These are phyloP conservation scores for Catharus fuscescens DNA, from an alignment of 2,113 vertebrate species.

Conservation along the genomic window DNA sequence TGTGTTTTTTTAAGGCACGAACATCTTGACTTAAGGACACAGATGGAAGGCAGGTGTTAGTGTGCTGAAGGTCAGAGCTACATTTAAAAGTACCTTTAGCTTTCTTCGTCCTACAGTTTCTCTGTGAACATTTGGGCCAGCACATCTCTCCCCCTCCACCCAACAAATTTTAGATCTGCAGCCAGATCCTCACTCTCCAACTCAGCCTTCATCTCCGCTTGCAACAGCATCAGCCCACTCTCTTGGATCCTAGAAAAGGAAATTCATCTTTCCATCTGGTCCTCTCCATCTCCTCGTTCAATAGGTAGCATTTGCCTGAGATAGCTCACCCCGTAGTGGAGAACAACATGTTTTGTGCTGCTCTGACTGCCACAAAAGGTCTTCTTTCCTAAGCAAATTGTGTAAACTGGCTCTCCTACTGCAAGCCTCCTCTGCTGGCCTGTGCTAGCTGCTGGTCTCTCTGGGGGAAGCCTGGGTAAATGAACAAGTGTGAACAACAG, in stretches of 20 bases:
- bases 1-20: background rate
- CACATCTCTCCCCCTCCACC: constrained; percentile 20
- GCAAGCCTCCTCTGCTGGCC: background rate
- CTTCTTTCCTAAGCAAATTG: background rate
- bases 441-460: constrained; percentile 13
- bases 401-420: constrained; percentile 13
- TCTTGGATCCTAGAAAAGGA: constrained; percentile 55
- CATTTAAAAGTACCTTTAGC: background rate
- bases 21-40: background rate
- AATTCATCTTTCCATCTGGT: constrained; percentile 53
- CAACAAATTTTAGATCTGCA: constrained; percentile 49
- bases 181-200: constrained; percentile 50
- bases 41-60: constrained; percentile 7
- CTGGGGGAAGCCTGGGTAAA: constrained; percentile 21
- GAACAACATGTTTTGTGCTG: constrained; percentile 13
- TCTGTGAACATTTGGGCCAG: constrained; percentile 29
- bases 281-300: constrained; percentile 29
- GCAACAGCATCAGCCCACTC: constrained; percentile 44
- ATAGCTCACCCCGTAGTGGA: background rate
- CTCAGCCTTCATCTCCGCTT: constrained; percentile 54
- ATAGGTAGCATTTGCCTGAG: constrained; percentile 36
- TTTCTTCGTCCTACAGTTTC: constrained; percentile 25
- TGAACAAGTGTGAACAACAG: constrained; percentile 46
- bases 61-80: background rate
- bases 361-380: constrained; percentile 9